A percentile compares a stretch with the other conserved stretches of the same genome.
These are phyloP conservation scores for Torymus texanus DNA, from an alignment of 2,888 invertebrate genomes.

Conservation along the genomic window DNA sequence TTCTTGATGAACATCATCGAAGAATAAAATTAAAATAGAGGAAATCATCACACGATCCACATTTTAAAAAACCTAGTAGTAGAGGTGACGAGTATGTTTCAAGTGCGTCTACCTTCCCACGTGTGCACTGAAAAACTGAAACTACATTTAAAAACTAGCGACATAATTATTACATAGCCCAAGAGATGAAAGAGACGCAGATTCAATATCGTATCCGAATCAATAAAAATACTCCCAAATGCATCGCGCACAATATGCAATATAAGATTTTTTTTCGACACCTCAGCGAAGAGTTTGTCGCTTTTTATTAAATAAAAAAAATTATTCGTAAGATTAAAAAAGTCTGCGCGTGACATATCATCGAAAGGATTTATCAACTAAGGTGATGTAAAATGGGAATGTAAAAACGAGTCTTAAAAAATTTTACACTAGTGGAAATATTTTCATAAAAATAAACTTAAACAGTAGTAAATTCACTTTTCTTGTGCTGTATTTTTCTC, in stretches of 20 bases:
- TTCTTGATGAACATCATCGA: slow-evolving; percentile 46
- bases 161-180: slow-evolving; percentile 51
- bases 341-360: slow-evolving; percentile 23
- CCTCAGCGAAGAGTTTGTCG: slow-evolving; percentile 9
- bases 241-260: slow-evolving; percentile 30
- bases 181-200: slow-evolving; percentile 35
- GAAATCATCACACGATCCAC: slow-evolving; percentile 45
- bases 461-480: too few species aligned
- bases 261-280: slow-evolving; percentile 3
- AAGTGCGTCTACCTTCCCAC: slow-evolving; percentile 45
- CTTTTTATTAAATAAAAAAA: slow-evolving; percentile 15
- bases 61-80: slow-evolving; percentile 41
- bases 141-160: slow-evolving; percentile 47
- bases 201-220: slow-evolving; percentile 13
- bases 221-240: slow-evolving; percentile 32
- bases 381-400: slow-evolving; percentile 47
- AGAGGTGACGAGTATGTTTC: slow-evolving; percentile 48
- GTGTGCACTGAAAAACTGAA: slow-evolving; percentile 46
- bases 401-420: slow-evolving; percentile 46
- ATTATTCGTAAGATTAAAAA: slow-evolving; percentile 38
- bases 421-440: slow-evolving; percentile 42
- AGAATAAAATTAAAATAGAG: slow-evolving; percentile 41
- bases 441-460: not conserved
- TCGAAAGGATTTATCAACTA: slow-evolving; percentile 28
- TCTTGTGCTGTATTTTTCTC: slow-evolving; percentile 10